Conservation (phyloP, 1,140 invertebrate genomes). For the Eriosoma lanigerum region DNA sequence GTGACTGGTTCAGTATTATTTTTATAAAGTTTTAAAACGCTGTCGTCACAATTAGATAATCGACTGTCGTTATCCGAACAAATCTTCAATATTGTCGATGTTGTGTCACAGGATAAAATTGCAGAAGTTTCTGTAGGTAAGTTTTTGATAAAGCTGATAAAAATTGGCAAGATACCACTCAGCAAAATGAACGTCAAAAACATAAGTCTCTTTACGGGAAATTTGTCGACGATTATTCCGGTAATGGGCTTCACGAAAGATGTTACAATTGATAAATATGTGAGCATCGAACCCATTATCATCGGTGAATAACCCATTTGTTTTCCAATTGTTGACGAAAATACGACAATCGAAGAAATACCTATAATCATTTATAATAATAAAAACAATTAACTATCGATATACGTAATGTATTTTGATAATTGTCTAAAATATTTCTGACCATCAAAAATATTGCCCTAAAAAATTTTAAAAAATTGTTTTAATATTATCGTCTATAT, state of each 20-base stretch:
- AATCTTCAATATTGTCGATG: neutral
- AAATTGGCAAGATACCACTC: neutral
- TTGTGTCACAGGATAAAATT: neutral
- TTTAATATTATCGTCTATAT: neutral
- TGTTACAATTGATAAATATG: conserved; percentile 74
- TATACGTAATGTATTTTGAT: neutral
- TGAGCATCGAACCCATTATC: conserved; percentile 76
- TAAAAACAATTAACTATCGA: neutral
- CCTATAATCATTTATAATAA: conserved; percentile 63
- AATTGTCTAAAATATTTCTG: neutral
- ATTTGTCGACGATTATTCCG: conserved; percentile 77
- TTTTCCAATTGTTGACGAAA: conserved; percentile 76
- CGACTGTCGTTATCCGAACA: neutral
- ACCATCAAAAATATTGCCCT: neutral
- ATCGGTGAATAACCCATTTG: conserved; percentile 79
- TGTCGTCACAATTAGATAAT: neutral
- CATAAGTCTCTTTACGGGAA: conserved; percentile 72
- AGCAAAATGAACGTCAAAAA: conserved; percentile 61
- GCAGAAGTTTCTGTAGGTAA: neutral
- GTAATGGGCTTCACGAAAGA: conserved; percentile 78
- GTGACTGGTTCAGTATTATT: neutral
- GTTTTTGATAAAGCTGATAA: neutral
- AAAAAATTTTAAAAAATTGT: neutral
- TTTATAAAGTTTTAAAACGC: neutral
- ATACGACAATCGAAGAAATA: conserved; percentile 78